Percentiles rank a stretch among this genome's conserved stretches.
Conservation (phyloP, 2,113 vertebrate genomes). For the Thomomys bottae region DNA sequence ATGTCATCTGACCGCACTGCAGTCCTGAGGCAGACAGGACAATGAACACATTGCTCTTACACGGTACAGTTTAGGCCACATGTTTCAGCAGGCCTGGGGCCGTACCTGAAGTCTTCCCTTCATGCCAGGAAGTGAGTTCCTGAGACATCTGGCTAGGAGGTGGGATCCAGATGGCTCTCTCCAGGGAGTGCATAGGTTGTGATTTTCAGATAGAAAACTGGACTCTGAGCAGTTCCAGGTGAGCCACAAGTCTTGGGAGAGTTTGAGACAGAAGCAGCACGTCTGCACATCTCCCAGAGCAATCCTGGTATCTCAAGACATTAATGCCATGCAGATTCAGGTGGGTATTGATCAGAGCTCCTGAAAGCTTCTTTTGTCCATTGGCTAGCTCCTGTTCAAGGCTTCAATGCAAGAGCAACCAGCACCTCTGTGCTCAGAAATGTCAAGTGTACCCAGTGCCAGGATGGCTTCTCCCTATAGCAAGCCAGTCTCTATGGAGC, state of each 20-base stretch:
- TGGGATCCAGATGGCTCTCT: not conserved
- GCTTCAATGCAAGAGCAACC: not conserved
- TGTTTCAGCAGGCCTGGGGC: not conserved
- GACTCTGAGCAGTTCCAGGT: not conserved
- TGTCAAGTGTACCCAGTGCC: not conserved
- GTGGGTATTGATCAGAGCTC: no score
- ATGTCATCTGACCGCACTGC: not conserved
- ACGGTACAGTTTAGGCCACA: not conserved
- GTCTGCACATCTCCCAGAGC: no score
- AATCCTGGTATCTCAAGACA: no score
- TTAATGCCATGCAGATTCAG: no score
- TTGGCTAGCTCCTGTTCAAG: not conserved
- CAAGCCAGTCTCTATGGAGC: no score
- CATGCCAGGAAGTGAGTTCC: not conserved
- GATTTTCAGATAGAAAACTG: no score
- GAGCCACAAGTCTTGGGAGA: not conserved
- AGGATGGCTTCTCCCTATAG: no score
- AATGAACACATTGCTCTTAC: not conserved
- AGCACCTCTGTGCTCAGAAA: not conserved
- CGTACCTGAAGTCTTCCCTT: not conserved
- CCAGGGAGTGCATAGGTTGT: no score
- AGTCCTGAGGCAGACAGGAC: not conserved
- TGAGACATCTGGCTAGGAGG: no score
- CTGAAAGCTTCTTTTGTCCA: no score
- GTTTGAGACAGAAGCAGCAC: not conserved